phyloP scores from a whole-genome alignment of 2,888 invertebrate genomes.

The Hemistola chrysoprasaria region DNA sequence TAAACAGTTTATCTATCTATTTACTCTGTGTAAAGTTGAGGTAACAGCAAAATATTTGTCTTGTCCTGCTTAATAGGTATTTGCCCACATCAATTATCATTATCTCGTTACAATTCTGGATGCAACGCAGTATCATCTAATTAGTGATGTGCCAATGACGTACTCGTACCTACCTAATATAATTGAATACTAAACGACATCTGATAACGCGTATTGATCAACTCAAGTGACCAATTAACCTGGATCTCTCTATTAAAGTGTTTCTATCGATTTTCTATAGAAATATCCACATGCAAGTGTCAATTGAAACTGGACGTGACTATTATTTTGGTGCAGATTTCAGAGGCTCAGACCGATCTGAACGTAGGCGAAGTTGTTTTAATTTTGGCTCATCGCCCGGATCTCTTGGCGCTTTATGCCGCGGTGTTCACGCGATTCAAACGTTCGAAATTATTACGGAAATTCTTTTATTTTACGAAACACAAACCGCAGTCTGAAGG shows the following conservation, averaged over 20 bases:
- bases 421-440: slow-evolving; percentile 56
- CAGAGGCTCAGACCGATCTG: slow-evolving; percentile 49
- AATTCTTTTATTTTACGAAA: slow-evolving; percentile 37
- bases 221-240: slow-evolving; percentile 7
- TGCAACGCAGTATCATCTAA: neutral
- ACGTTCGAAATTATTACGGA: slow-evolving; percentile 52
- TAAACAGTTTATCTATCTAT: too few relatives aligned
- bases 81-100: too few relatives aligned
- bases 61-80: too few relatives aligned
- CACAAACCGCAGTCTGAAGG: slow-evolving; percentile 20
- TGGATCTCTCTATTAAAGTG: slow-evolving; percentile 1
- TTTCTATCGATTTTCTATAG: slow-evolving; percentile 1
- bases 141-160: slow-evolving; percentile 6
- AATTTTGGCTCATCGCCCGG: slow-evolving; percentile 76
- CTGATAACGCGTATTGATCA: slow-evolving; percentile 10
- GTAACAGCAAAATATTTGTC: too few relatives aligned
- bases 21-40: too few relatives aligned
- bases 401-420: slow-evolving; percentile 53
- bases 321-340: slow-evolving; percentile 46
- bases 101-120: too few relatives aligned
- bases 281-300: slow-evolving; percentile 22
- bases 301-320: slow-evolving; percentile 39
- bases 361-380: slow-evolving; percentile 68
- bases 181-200: slow-evolving; percentile 9
- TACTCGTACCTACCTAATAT: too few relatives aligned